phyloP scores from a whole-genome alignment of 2,797 vertebrate species.

The Graptemys geographica region DNA sequence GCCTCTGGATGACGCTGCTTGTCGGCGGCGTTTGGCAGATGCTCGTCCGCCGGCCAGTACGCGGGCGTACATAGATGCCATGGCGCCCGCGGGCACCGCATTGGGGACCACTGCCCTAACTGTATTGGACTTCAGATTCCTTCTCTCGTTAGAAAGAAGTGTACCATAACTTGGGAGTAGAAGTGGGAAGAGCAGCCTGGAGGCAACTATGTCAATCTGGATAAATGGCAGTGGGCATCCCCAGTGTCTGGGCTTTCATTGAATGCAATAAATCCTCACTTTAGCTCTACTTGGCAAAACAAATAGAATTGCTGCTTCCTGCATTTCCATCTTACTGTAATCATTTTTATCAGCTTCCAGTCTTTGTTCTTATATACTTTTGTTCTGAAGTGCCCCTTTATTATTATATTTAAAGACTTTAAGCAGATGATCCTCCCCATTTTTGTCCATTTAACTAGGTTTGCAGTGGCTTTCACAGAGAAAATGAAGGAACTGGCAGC shows the following conservation, averaged over 20 bases:
- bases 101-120: background rate
- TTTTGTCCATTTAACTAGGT: conserved; percentile 80
- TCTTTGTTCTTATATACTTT: background rate
- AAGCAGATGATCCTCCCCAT: conserved; percentile 34
- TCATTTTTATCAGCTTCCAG: background rate
- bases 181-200: background rate
- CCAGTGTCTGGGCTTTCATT: accelerated
- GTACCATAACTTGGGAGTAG: background rate
- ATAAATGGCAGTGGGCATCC: background rate
- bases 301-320: conserved; percentile 10
- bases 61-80: too few species aligned
- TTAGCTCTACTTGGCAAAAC: background rate
- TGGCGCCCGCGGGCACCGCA: too few species aligned
- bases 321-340: background rate
- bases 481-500: conserved; percentile 88
- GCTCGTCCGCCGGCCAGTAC: too few species aligned
- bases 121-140: background rate
- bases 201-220: accelerated
- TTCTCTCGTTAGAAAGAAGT: background rate
- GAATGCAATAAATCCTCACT: background rate
- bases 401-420: background rate
- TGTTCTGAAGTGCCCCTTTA: background rate
- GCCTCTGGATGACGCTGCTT: too few species aligned
- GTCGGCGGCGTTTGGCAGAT: too few species aligned
- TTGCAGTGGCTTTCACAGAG: conserved; percentile 92